These are phyloP conservation scores for Sesamia nonagrioides DNA, from an alignment of 1,140 invertebrate species.

Conservation along the genomic window DNA sequence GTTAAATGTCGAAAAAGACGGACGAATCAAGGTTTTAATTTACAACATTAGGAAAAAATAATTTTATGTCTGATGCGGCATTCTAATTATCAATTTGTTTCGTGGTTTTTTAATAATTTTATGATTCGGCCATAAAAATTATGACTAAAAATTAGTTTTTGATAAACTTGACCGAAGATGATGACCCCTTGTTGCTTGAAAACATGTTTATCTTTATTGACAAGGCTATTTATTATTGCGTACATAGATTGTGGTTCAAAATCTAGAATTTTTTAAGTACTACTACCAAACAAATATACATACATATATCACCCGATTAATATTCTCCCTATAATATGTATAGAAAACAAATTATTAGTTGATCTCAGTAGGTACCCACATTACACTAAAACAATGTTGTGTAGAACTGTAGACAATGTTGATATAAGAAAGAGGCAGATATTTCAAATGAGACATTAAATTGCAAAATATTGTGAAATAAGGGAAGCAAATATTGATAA, in stretches of 20 bases:
- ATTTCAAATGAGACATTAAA: not conserved
- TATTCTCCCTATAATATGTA: not conserved
- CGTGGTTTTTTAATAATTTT: not conserved
- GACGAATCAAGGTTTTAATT: conserved; percentile 29
- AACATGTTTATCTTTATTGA: conserved; percentile 14
- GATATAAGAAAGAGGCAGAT: not conserved
- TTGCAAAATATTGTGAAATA: conserved; percentile 16
- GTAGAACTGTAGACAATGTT: not conserved
- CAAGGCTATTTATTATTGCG: conserved; percentile 26
- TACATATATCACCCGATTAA: not conserved
- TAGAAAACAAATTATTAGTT: too few species aligned
- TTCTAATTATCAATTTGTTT: not conserved
- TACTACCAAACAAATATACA: not conserved
- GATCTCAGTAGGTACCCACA: not conserved
- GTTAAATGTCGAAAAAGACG: conserved; percentile 23
- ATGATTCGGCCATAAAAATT: not conserved
- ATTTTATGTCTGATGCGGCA: not conserved
- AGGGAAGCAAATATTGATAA: conserved; percentile 4
- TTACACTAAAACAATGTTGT: not conserved
- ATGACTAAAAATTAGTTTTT: not conserved
- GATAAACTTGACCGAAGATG: conserved; percentile 25
- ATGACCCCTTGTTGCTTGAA: conserved; percentile 14
- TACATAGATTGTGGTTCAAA: conserved; percentile 16
- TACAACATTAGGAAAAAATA: conserved; percentile 10
- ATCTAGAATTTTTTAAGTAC: conserved; percentile 9